Conservation (phyloP, 1,140 invertebrate species). For the Drosophila cardini region DNA sequence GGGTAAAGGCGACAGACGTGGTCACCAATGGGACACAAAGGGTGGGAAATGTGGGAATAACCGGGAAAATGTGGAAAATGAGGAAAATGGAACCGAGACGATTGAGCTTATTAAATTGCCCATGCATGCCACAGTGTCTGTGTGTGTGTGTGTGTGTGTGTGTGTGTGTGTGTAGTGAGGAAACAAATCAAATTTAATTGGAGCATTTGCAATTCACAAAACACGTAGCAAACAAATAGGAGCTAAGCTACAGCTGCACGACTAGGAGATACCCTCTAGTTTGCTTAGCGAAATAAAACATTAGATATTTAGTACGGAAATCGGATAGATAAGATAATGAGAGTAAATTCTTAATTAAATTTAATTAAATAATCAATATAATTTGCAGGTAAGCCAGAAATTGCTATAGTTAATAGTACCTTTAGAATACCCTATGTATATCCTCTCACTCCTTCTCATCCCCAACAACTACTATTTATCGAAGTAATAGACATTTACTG, state of each 20-base stretch:
- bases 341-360: neutral
- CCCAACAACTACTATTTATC: slow-evolving; percentile 43
- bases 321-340: too few relatives aligned
- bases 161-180: slow-evolving; percentile 26
- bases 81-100: slow-evolving; percentile 2
- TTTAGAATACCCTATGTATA: neutral
- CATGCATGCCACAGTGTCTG: slow-evolving; percentile 58
- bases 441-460: neutral
- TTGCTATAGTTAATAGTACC: neutral
- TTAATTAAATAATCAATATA: neutral
- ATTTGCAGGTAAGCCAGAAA: neutral
- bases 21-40: neutral
- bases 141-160: slow-evolving; percentile 25
- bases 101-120: slow-evolving; percentile 69
- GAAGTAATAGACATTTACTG: slow-evolving; percentile 16
- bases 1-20: slow-evolving; percentile 60
- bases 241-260: neutral
- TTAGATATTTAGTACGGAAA: too few relatives aligned
- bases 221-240: slow-evolving; percentile 23
- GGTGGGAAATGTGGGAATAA: neutral
- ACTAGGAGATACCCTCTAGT: neutral
- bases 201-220: slow-evolving; percentile 49
- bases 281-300: too few relatives aligned
- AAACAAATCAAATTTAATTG: slow-evolving; percentile 82
- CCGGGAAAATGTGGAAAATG: neutral